Percentiles rank a stretch among this genome's conserved stretches.
phyloP scores from a whole-genome alignment of 1,140 invertebrate genomes.

The Brachionus calyciflorus region DNA sequence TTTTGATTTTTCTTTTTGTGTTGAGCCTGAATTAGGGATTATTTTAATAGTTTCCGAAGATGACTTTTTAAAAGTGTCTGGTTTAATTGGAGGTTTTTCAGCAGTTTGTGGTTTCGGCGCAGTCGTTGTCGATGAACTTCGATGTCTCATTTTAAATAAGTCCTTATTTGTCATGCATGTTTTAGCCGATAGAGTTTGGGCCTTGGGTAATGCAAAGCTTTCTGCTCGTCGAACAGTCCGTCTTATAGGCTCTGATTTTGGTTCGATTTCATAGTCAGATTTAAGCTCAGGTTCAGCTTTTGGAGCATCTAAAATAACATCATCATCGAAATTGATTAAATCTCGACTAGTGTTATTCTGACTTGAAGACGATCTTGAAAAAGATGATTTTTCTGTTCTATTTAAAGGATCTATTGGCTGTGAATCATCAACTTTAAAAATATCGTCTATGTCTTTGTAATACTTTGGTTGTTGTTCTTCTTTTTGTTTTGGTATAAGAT shows the following conservation, averaged over 20 bases:
- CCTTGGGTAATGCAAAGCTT: slow-evolving; percentile 13
- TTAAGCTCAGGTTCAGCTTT: background rate
- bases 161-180: background rate
- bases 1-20: background rate
- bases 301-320: background rate
- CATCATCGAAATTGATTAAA: slow-evolving; percentile 11
- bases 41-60: background rate
- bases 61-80: background rate
- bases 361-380: background rate
- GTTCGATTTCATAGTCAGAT: background rate
- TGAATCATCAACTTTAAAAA: background rate
- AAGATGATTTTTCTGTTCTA: background rate
- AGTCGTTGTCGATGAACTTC: background rate
- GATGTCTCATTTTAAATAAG: background rate
- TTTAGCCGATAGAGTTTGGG: background rate
- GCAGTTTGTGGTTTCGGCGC: background rate
- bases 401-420: background rate
- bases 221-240: background rate
- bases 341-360: slow-evolving; percentile 1
- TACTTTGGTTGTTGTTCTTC: background rate
- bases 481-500: background rate
- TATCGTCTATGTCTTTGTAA: slow-evolving; percentile 27
- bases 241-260: background rate
- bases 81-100: background rate
- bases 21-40: background rate